Conservation (phyloP, 2,797 vertebrate genomes). For the Lacerta bilineata region DNA sequence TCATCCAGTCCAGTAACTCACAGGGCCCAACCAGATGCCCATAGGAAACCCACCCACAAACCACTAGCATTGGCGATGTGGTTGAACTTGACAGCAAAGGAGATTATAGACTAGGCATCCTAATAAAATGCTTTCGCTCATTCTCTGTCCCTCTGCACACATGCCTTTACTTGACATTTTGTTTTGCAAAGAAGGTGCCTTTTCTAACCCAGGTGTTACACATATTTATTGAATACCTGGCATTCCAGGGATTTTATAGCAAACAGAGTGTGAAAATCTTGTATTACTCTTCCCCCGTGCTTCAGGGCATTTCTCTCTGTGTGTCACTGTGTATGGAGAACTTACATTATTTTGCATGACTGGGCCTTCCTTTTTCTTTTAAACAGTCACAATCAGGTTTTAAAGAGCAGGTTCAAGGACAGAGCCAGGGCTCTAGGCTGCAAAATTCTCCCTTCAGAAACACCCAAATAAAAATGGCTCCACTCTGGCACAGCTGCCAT, state of each 20-base stretch:
- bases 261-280: background rate
- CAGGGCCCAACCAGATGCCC: too few species aligned
- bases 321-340: conserved; percentile 35
- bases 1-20: too few species aligned
- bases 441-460: background rate
- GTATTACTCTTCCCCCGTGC: conserved; percentile 33
- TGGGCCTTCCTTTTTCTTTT: background rate
- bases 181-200: background rate
- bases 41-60: too few species aligned
- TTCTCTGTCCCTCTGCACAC: background rate
- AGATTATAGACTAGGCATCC: background rate
- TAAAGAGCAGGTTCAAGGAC: background rate
- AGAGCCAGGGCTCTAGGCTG: background rate
- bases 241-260: background rate
- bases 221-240: conserved; percentile 46
- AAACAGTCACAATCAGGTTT: background rate
- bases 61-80: background rate
- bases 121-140: background rate
- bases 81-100: background rate
- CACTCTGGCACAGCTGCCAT: background rate
- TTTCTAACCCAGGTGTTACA: conserved; percentile 39
- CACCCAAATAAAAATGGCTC: background rate
- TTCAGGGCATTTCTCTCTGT: conserved; percentile 4
- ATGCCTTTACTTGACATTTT: background rate
- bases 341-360: conserved; percentile 2